Evolutionary conservation across 2,113 vertebrate species (phyloP), one percentile per base, ranked within the genome.

Genomic region (Engystomops pustulosus): DNA sequence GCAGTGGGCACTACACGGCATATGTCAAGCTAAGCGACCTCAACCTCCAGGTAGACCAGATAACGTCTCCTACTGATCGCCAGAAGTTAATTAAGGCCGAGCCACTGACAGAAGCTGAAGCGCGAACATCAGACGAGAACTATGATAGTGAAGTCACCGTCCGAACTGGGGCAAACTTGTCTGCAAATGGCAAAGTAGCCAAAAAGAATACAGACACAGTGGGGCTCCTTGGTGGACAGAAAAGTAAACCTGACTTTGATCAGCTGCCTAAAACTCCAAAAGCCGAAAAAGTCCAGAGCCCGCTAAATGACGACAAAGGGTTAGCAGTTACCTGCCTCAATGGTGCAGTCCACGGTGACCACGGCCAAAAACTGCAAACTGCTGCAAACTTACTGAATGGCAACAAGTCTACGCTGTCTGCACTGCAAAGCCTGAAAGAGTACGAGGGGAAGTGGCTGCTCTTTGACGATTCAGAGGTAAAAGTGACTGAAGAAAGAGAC

Each of bases 391-490:
- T 80, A 1, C 27, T 23, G 0, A 91, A 90, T 86, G 86, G 89
- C 3, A n/a, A n/a, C n/a, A 92, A 89, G 86, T 92, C 89, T 83
- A 91, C 91, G 25, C 84, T 89, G 0, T 89, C 79, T 0, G 77
- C 91, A n/a, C 88, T 94, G 34, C 93, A 93, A 80, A 93, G 89
- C 88, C 94, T 99, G 30, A 92, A 92, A 55, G 91, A 96, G 75
- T 99, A 96, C 2, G 96, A 99, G 87, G 97, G 96, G 0, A 98
- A 98, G 84, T 99, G 98, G 98, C 83, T 99, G 93, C 94, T 98
- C 80, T 99, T 99, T 17, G 97, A 99, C 27, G 97, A 99, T 86
- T 99, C 96, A 0, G 97, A 99, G 88, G 98, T 98, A 87, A 97
- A 95, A 87, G 90, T 98, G 74, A 97, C 94, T 6, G 95, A 98